Conservation (phyloP, 2,888 invertebrate genomes). For the Coecobrya sp. region DNA sequence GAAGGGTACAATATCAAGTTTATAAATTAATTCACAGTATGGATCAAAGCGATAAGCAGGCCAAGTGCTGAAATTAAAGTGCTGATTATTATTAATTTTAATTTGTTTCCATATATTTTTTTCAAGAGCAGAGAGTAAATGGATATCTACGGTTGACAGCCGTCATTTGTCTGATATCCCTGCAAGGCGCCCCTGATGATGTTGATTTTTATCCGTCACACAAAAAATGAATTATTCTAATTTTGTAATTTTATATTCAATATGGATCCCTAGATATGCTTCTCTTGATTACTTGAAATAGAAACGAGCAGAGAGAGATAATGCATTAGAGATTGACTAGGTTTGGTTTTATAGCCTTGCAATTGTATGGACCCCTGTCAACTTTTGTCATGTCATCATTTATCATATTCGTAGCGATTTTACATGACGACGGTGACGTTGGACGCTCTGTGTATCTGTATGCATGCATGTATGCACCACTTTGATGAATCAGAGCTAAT, state of each 20-base stretch:
- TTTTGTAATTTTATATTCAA: constrained; percentile 23
- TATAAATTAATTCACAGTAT: neutral
- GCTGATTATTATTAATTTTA: constrained; percentile 9
- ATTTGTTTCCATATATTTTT: constrained; percentile 2
- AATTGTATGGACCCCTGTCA: constrained; percentile 69
- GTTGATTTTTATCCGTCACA: constrained; percentile 43
- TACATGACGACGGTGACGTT: neutral
- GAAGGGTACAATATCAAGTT: neutral
- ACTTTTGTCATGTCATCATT: constrained; percentile 82
- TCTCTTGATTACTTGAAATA: constrained; percentile 26
- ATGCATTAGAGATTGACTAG: constrained; percentile 56
- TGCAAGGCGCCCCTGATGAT: constrained; percentile 9
- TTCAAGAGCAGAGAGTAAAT: constrained; percentile 17
- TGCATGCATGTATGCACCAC: constrained; percentile 5
- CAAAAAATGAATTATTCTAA: constrained; percentile 19
- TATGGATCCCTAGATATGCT: neutral
- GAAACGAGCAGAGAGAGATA: constrained; percentile 30
- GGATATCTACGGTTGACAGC: neutral
- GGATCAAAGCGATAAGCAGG: neutral
- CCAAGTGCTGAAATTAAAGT: neutral
- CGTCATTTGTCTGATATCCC: constrained; percentile 10
- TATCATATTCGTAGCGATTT: constrained; percentile 69
- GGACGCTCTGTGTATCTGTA: neutral
- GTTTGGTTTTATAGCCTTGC: constrained; percentile 71
- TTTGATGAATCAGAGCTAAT: constrained; percentile 72